A percentile compares a stretch with the other conserved stretches of the same genome.
Conservation (phyloP, 1,140 invertebrate species). For the Portunus trituberculatus region DNA sequence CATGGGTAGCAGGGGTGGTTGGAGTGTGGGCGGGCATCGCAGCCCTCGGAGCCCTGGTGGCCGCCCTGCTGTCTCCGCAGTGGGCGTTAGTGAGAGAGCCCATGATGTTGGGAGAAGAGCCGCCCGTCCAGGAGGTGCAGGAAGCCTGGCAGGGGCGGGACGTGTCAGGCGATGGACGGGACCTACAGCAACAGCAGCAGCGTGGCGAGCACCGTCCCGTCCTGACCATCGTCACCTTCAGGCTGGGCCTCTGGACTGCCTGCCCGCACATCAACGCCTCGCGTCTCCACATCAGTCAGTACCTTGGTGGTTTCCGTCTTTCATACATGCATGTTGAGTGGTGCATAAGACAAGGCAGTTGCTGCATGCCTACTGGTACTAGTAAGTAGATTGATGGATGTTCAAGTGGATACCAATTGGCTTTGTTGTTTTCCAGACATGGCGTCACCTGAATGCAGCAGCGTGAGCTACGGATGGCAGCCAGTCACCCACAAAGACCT, state of each 20-base stretch:
- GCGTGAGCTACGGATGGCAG: constrained; percentile 54
- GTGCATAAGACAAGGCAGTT: neutral
- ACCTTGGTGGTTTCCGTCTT: neutral
- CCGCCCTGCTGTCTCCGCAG: constrained; percentile 69
- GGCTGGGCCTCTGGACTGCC: constrained; percentile 68
- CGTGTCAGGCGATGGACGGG: neutral
- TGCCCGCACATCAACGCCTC: constrained; percentile 72
- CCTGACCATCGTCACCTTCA: constrained; percentile 69
- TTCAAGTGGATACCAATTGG: neutral
- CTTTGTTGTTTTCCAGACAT: constrained; percentile 3
- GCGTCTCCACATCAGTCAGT: constrained; percentile 54
- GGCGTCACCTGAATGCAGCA: constrained; percentile 59
- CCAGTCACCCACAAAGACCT: constrained; percentile 66
- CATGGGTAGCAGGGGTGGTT: constrained; percentile 70
- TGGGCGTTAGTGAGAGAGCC: constrained; percentile 73
- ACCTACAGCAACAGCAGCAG: neutral
- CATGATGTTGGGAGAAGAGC: constrained; percentile 60
- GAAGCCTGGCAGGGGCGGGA: constrained; percentile 22
- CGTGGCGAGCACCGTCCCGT: constrained; percentile 1
- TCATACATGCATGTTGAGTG: neutral
- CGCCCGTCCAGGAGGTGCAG: constrained; percentile 18
- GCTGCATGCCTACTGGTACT: neutral
- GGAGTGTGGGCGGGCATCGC: constrained; percentile 73
- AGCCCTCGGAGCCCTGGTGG: constrained; percentile 65
- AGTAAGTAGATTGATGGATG: neutral